phyloP scores from a whole-genome alignment of 2,797 vertebrate genomes.

The Synanceia verrucosa region DNA sequence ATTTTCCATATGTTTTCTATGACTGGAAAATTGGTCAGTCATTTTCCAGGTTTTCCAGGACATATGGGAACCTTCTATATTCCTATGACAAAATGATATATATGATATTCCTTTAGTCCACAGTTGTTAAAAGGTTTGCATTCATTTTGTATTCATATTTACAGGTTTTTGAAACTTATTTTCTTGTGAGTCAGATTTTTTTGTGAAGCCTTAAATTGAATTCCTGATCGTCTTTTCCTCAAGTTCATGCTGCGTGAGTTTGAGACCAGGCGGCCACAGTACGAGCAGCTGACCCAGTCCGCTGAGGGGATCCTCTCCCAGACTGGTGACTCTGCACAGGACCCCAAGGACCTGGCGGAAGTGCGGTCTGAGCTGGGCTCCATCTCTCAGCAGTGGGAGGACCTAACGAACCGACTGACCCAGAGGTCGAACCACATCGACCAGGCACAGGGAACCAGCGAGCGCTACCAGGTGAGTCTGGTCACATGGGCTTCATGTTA shows the following conservation, averaged over 20 bases:
- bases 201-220: neutral
- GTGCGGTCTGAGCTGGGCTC: slow-evolving; percentile 88
- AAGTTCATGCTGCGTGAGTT: slow-evolving; percentile 99
- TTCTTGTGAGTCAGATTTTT: neutral
- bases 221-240: neutral
- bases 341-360: slow-evolving; percentile 83
- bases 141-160: neutral
- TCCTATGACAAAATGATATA: too few relatives aligned
- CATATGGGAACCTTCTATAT: too few relatives aligned
- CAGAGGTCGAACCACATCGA: slow-evolving; percentile 92
- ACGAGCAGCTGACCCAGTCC: slow-evolving; percentile 92
- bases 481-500: neutral
- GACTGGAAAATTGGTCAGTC: too few relatives aligned
- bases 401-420: slow-evolving; percentile 86
- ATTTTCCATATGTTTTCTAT: too few relatives aligned
- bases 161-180: neutral
- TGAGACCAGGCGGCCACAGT: slow-evolving; percentile 92
- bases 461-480: slow-evolving; percentile 84
- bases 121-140: neutral
- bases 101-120: neutral
- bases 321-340: slow-evolving; percentile 79
- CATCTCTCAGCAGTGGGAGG: slow-evolving; percentile 91
- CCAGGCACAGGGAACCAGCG: slow-evolving; percentile 91
- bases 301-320: slow-evolving; percentile 91
- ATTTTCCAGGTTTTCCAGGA: too few relatives aligned